Percentiles rank a stretch among this genome's conserved stretches.
Evolutionary conservation across 2,888 invertebrate species (phyloP).

Genomic region (Acrobasis consociella): DNA sequence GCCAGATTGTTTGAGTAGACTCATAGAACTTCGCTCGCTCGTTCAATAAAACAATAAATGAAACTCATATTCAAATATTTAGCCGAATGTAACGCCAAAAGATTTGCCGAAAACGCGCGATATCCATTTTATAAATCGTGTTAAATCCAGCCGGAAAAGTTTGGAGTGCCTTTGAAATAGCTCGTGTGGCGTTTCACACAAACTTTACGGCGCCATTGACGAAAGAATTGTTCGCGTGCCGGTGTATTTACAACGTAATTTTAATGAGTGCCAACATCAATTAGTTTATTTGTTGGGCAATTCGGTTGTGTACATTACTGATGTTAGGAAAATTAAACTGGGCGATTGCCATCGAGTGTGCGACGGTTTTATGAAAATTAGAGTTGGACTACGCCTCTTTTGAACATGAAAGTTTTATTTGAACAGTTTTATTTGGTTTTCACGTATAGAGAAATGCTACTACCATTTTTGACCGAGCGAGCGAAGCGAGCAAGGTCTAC

Average conservation of each 20-base stretch:
- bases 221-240: constrained; percentile 29
- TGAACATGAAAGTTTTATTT: too few relatives aligned
- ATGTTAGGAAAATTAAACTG: constrained; percentile 21
- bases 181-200: constrained; percentile 30
- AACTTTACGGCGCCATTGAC: constrained; percentile 35
- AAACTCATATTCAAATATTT: too few relatives aligned
- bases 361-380: constrained; percentile 29
- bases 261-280: constrained; percentile 29
- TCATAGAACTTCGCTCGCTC: too few relatives aligned
- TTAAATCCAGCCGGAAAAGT: constrained; percentile 26
- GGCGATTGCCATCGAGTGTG: constrained; percentile 25
- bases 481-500: too few relatives aligned
- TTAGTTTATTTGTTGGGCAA: constrained; percentile 28
- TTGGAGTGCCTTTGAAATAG: constrained; percentile 28
- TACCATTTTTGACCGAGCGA: too few relatives aligned
- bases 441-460: too few relatives aligned
- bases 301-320: constrained; percentile 21
- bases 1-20: too few relatives aligned
- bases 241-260: constrained; percentile 25
- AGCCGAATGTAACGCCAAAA: too few relatives aligned
- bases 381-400: too few relatives aligned
- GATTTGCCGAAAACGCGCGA: not conserved
- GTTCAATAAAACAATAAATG: too few relatives aligned
- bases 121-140: constrained; percentile 16
- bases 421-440: too few relatives aligned